Evolutionary conservation across 2,797 vertebrate genomes (phyloP).

Genomic region (Falco biarmicus): DNA sequence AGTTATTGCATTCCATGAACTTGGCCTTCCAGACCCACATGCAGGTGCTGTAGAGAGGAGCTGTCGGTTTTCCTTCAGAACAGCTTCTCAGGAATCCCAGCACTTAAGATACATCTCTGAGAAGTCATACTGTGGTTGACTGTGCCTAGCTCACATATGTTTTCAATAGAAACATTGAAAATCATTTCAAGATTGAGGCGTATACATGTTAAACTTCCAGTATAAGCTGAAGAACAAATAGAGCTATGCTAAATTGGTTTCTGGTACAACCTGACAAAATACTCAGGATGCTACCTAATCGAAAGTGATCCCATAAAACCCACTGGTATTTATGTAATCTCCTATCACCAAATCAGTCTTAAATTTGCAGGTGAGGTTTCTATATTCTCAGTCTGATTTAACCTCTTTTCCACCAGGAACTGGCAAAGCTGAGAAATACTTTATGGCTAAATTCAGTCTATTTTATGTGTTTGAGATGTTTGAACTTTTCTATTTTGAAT

Average conservation of each 20-base stretch:
- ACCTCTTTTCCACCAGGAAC: neutral
- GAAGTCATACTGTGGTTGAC: neutral
- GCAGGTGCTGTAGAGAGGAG: neutral
- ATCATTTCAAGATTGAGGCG: neutral
- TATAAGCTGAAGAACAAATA: neutral
- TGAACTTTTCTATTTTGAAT: neutral
- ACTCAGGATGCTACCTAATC: neutral
- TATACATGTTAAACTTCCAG: neutral
- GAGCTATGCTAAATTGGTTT: neutral
- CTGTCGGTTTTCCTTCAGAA: neutral
- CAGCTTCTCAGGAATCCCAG: neutral
- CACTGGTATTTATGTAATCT: neutral
- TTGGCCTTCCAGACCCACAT: neutral
- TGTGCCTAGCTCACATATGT: neutral
- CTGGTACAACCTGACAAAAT: neutral
- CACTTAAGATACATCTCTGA: neutral
- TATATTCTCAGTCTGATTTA: neutral
- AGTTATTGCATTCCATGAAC: neutral
- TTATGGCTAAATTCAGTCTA: neutral
- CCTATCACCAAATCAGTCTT: neutral
- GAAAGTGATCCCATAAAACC: neutral
- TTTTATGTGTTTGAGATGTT: neutral
- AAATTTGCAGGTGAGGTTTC: conserved; percentile 5
- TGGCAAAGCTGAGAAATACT: neutral
- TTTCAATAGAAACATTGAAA: conserved; percentile 39